A percentile compares a stretch with the other conserved stretches of the same genome.
phyloP scores from a whole-genome alignment of 2,888 invertebrate species.

The Deroplatys truncata region DNA sequence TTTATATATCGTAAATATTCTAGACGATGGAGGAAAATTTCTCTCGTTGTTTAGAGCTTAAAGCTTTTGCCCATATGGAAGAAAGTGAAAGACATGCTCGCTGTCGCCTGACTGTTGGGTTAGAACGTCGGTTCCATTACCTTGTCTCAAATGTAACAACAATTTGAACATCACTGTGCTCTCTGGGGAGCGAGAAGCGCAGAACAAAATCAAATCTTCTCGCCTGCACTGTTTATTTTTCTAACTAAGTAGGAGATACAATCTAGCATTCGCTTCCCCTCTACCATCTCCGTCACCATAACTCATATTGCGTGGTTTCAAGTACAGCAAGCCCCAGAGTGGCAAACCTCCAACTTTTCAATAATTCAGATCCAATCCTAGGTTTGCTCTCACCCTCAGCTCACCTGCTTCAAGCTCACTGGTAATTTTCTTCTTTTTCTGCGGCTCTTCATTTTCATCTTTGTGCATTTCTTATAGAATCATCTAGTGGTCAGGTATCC shows the following conservation, averaged over 20 bases:
- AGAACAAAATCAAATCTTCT: neutral
- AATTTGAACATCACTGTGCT: neutral
- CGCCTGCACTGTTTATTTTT: neutral
- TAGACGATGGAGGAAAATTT: too few species aligned
- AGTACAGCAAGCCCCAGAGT: neutral
- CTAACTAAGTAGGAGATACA: neutral
- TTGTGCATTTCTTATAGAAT: conserved; percentile 4
- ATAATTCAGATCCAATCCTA: conserved; percentile 11
- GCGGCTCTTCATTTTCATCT: neutral
- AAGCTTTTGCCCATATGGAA: neutral
- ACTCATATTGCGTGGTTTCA: neutral
- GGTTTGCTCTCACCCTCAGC: neutral
- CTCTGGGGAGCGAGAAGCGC: neutral
- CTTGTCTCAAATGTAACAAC: neutral
- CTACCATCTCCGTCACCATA: neutral
- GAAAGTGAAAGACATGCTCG: neutral
- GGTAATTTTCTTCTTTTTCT: conserved; percentile 1
- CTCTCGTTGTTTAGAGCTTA: too few species aligned
- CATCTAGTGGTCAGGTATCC: neutral
- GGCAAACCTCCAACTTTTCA: conserved; percentile 13
- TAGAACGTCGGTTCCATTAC: neutral
- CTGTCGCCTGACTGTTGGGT: neutral
- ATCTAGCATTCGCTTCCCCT: neutral
- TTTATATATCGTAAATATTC: too few species aligned
- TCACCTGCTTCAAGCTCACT: neutral